Conservation (phyloP, 2,888 invertebrate species). For the Venusia cambrica region DNA sequence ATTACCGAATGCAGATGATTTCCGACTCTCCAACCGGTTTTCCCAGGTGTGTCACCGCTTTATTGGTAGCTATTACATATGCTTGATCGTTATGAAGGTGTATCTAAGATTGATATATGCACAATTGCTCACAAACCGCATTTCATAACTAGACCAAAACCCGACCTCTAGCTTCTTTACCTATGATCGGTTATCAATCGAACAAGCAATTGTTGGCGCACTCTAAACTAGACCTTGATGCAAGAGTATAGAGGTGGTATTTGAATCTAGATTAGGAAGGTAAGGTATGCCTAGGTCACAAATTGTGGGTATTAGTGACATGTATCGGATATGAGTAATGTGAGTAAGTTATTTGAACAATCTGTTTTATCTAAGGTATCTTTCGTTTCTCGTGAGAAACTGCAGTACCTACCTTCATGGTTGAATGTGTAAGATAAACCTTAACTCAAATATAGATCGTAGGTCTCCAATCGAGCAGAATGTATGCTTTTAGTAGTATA, state of each 20-base stretch:
- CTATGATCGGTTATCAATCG: conserved; percentile 1
- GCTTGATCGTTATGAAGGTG: no score
- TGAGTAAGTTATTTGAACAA: not conserved
- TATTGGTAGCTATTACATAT: no score
- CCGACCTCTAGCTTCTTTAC: conserved; percentile 3
- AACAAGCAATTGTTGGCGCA: not conserved
- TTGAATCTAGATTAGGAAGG: no score
- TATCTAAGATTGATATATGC: conserved; percentile 1
- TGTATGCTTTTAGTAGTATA: no score
- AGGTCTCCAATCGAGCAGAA: no score
- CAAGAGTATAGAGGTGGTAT: not conserved
- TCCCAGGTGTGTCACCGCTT: no score
- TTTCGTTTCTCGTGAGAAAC: not conserved
- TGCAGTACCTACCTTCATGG: no score
- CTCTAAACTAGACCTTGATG: not conserved
- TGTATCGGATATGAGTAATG: not conserved
- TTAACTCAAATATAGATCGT: no score
- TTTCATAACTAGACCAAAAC: conserved; percentile 4
- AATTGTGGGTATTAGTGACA: not conserved
- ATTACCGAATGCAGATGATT: no score
- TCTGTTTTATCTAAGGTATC: not conserved
- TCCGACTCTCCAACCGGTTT: no score
- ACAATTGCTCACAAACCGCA: not conserved
- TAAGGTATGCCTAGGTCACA: no score
- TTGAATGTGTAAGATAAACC: no score